A percentile compares a stretch with the other conserved stretches of the same genome.
phyloP scores from a whole-genome alignment of 2,113 vertebrate genomes.

The Hyperopisus bebe region DNA sequence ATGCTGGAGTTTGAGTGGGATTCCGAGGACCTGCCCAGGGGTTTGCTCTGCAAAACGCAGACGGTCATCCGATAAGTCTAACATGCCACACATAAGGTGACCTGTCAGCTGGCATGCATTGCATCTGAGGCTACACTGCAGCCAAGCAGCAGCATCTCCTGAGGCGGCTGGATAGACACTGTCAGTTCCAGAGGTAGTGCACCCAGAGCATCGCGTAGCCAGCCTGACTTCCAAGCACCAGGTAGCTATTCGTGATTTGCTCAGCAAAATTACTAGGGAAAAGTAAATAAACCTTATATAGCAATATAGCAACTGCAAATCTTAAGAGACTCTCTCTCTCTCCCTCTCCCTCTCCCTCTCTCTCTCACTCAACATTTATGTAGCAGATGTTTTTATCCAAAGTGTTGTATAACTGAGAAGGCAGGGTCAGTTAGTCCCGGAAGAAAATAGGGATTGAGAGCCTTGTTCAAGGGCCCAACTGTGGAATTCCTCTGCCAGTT shows the following conservation, averaged over 20 bases:
- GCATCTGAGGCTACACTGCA: not conserved
- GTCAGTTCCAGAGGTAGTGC: not conserved
- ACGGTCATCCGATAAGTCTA: not conserved
- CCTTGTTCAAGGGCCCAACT: not conserved
- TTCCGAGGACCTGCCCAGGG: not conserved
- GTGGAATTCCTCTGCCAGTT: not conserved
- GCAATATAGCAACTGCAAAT: not conserved
- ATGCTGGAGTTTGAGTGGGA: not conserved
- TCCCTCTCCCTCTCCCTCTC: too few relatives aligned
- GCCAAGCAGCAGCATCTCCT: not conserved
- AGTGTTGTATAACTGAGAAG: not conserved
- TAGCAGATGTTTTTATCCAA: not conserved
- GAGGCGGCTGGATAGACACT: not conserved
- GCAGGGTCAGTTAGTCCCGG: not conserved
- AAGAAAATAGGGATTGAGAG: not conserved
- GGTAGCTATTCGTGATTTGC: not conserved
- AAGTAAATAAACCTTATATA: not conserved
- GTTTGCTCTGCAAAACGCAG: not conserved
- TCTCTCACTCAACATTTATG: not conserved
- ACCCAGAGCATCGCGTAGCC: not conserved
- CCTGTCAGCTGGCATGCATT: not conserved
- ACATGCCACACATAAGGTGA: not conserved
- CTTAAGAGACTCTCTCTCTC: not conserved
- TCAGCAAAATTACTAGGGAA: not conserved
- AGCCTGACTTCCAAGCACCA: not conserved